Percentiles rank a stretch among this genome's conserved stretches.
These are phyloP conservation scores for Heliconius sara DNA, from an alignment of 2,888 invertebrate genomes.

Conservation along the genomic window DNA sequence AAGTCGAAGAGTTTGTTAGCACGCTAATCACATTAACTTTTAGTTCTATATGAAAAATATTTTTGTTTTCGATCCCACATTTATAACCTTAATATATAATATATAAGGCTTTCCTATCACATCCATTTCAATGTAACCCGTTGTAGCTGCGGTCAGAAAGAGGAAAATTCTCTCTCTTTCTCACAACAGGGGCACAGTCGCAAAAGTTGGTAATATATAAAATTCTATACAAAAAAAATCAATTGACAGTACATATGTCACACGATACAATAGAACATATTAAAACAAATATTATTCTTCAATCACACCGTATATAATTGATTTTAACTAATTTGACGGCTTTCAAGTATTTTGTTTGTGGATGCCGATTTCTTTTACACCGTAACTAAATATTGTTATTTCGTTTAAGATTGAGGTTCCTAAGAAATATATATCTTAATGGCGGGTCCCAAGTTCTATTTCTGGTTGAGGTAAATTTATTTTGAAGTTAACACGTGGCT, in stretches of 20 bases:
- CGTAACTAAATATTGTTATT: conserved; percentile 27
- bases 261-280: conserved; percentile 2
- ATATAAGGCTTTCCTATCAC: too few species aligned
- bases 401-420: neutral
- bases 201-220: neutral
- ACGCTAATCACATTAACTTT: too few species aligned
- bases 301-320: conserved; percentile 57
- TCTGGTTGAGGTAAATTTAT: neutral
- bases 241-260: neutral
- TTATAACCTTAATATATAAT: too few species aligned
- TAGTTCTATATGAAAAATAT: too few species aligned
- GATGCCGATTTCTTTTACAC: conserved; percentile 34
- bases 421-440: neutral
- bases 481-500: neutral
- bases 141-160: too few species aligned
- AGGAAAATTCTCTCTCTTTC: too few species aligned
- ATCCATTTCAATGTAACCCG: too few species aligned
- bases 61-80: too few species aligned
- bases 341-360: conserved; percentile 52
- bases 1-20: too few species aligned
- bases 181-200: neutral
- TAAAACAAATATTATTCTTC: conserved; percentile 60
- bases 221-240: conserved; percentile 2
- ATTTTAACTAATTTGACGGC: conserved; percentile 61
- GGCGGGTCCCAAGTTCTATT: neutral